These are phyloP conservation scores for Amazonetta brasiliensis DNA, from an alignment of 2,797 vertebrate genomes.

Conservation along the genomic window DNA sequence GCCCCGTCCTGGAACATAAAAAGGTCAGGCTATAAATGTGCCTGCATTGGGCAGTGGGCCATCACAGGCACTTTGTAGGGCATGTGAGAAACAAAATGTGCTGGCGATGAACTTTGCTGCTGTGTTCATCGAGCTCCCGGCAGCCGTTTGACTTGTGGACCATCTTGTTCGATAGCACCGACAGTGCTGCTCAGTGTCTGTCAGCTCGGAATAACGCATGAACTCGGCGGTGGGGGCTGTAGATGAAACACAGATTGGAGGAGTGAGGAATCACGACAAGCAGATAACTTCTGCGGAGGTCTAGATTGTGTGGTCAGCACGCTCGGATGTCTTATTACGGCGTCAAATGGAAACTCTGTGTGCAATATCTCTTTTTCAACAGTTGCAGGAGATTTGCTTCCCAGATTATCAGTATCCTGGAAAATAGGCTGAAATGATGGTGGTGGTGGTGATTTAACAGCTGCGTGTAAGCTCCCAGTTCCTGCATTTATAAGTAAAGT, in stretches of 20 bases:
- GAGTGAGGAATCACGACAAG: not conserved
- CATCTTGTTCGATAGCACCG: not conserved
- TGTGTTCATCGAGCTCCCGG: not conserved
- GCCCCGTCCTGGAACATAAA: not conserved
- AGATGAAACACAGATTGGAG: not conserved
- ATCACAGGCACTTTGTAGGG: not conserved
- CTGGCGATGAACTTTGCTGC: not conserved
- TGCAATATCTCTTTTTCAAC: not conserved
- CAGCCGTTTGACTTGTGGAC: not conserved
- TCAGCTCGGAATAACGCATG: not conserved
- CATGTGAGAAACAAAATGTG: not conserved
- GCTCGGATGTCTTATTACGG: not conserved
- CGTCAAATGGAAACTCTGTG: not conserved
- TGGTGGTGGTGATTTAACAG: not conserved
- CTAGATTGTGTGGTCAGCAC: rapidly evolving
- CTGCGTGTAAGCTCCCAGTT: not conserved
- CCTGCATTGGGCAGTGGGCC: not conserved
- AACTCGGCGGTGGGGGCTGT: not conserved
- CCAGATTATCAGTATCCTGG: not conserved
- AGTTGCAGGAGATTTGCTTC: not conserved
- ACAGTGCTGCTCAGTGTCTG: not conserved
- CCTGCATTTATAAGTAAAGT: not conserved
- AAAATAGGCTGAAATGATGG: not conserved
- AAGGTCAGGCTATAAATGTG: not conserved
- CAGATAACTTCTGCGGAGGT: not conserved